Evolutionary conservation across 1,140 invertebrate genomes (phyloP), one percentile per base, ranked within the genome.

Genomic region (Reticulitermes speratus): DNA sequence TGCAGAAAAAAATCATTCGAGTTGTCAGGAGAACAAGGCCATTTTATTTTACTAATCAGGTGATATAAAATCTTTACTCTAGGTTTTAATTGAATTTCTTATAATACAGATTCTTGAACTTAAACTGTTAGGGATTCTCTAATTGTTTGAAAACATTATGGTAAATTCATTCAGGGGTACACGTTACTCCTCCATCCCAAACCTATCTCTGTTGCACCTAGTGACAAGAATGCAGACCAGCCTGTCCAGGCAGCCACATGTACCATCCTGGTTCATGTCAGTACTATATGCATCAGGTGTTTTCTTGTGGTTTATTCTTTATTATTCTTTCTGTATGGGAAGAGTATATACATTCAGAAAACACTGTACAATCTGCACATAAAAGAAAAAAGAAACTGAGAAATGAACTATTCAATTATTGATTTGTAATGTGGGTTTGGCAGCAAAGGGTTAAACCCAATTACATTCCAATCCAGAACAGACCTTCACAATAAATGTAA

Each of bases 351-450:
- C 3, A 65, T 59, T 85, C 52, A 84, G 83, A 83, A 86, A 45
- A 30, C 86, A 86, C 86, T 86, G 86, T 86, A 86, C 86, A 83
- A 86, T 86, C 81, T 86, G 83, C 82, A 86, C 81, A 86, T 2
- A 5, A 38, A 38, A 44, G 5, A 38, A 5, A 38, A 84, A 83
- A 86, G 45, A 48, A 84, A 81, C n/a, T 83, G 38, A 52, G 32
- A 84, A 81, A 86, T 52, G 32, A 83, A 86, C 30, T 38, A 86
- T 83, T 86, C 82, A 86, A 83, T 86, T 86, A 86, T 86, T 83
- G 55, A 83, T 86, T 86, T 86, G 85, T 85, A 86, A 23, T 59
- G 7, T 59, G 21, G 55, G 21, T 59, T 59, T 59, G 55, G 55
- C 55, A 3, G 21, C 55, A 59, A 59, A 59, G 21, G 2, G 38